Evolutionary conservation across 2,888 invertebrate genomes (phyloP).

Genomic region (Pharmacophagus antenor): DNA sequence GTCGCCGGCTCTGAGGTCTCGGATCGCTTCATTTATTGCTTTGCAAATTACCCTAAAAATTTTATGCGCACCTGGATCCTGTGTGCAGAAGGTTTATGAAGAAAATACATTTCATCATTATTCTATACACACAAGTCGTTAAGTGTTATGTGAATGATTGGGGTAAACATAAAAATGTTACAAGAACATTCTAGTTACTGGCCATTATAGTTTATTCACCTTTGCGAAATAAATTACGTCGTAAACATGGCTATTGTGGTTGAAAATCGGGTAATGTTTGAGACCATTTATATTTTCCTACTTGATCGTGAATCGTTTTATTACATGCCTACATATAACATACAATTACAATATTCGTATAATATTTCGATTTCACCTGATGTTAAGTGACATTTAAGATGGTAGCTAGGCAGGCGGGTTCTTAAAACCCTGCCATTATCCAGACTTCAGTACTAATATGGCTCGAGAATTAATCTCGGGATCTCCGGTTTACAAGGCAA

Average conservation of each 20-base stretch:
- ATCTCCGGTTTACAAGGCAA: too few relatives aligned
- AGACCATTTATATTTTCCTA: background rate
- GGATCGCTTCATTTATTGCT: too few relatives aligned
- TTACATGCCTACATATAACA: background rate
- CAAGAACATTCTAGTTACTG: background rate
- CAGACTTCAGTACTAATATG: too few relatives aligned
- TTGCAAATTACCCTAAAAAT: too few relatives aligned
- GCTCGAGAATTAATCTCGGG: too few relatives aligned
- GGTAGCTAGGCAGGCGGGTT: too few relatives aligned
- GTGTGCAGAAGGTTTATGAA: too few relatives aligned
- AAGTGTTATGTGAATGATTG: background rate
- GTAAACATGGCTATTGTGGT: constrained; percentile 5
- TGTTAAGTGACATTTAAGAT: background rate
- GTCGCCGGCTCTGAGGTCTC: too few relatives aligned
- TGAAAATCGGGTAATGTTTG: background rate
- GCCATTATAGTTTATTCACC: constrained; percentile 12
- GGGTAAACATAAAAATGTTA: background rate
- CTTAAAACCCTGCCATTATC: too few relatives aligned
- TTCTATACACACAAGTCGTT: background rate
- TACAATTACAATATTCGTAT: too few relatives aligned
- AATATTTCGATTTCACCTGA: background rate
- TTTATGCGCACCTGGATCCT: too few relatives aligned
- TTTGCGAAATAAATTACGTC: constrained; percentile 13
- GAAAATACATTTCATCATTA: too few relatives aligned
- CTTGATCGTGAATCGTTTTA: background rate